Evolutionary conservation across 2,888 invertebrate species (phyloP), one percentile per base, ranked within the genome.

Genomic region (Ametastegia equiseti): DNA sequence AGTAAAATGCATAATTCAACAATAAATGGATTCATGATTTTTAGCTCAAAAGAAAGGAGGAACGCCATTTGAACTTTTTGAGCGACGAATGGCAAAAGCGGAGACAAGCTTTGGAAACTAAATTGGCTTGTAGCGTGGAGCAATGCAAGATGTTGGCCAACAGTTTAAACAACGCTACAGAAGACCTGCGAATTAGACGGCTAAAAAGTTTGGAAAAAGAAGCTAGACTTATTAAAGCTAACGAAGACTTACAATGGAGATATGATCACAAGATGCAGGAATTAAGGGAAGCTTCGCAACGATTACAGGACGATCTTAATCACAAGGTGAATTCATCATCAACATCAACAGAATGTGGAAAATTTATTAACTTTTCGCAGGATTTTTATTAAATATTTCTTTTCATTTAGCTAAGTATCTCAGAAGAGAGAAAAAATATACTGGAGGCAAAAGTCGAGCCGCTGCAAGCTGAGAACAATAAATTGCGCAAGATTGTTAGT

Each of bases 131-230:
- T 5, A 95, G 94, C 73, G 92, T 95, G 4, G 93, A 94, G 67
- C 94, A 94, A 86, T 95, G 95, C 84, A 93, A 94, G 82, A 90
- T 91, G 39, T 89, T 96, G 0, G 94, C 95, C 0, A 92, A 93
- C 0, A 94, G 94, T 83, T 91, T 96, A 9, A 93, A 94, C 84
- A 91, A 92, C n/a, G 94, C 94, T n/a, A 94, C 94, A 0, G 93
- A 94, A 65, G 94, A 94, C 89, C 92, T 94, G 80, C 85, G 93
- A 33, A 89, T 92, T 1, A 87, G 93, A 2, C 93, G 93, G 5
- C 92, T 92, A 80, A 90, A 93, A 84, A 93, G 93, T 83, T 91
- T 93, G 0, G 93, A 94, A 85, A 91, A 94, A 80, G 94, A 94
- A 89, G 92, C 91, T 19, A 93, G 93, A 80, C 84, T 94, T 27